Evolutionary conservation across 2,888 invertebrate species (phyloP).

Genomic region (Xylocampa areola): DNA sequence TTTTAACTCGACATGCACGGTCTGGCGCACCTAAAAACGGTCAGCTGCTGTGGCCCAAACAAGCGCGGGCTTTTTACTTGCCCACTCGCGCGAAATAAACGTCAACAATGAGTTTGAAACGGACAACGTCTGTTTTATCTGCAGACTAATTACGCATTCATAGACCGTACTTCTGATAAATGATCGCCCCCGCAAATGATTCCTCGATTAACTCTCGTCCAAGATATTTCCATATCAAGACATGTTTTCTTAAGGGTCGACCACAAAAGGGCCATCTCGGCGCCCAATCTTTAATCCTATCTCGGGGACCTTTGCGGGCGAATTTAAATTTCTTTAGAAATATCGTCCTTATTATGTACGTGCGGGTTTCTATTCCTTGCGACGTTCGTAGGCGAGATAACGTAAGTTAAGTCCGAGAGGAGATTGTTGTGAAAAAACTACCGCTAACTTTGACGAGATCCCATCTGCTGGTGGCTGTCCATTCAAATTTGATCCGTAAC

Average conservation of each 20-base stretch:
- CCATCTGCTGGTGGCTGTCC: constrained; percentile 70
- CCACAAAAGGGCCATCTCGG: constrained; percentile 89
- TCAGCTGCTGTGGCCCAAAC: constrained; percentile 77
- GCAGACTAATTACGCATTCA: constrained; percentile 83
- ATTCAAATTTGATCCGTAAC: constrained; percentile 78
- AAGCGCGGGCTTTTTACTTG: constrained; percentile 77
- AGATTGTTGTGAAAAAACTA: constrained; percentile 90
- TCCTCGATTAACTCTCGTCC: constrained; percentile 85
- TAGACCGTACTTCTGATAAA: constrained; percentile 83
- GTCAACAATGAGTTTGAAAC: constrained; percentile 72
- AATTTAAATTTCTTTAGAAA: constrained; percentile 90
- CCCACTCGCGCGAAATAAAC: constrained; percentile 82
- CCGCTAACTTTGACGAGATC: constrained; percentile 87
- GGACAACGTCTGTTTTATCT: constrained; percentile 69
- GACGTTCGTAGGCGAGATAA: constrained; percentile 88
- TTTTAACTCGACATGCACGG: constrained; percentile 79
- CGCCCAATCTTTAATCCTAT: constrained; percentile 90
- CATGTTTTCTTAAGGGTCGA: constrained; percentile 90
- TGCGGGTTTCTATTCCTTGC: constrained; percentile 89
- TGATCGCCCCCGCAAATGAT: constrained; percentile 86
- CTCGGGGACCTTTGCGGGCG: constrained; percentile 89
- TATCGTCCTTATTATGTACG: constrained; percentile 90
- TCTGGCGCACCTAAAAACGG: constrained; percentile 80
- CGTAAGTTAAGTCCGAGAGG: constrained; percentile 89
- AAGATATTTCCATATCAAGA: constrained; percentile 90